Base-by-base conservation (phyloP, 2,797 vertebrate genomes). In the Hyperoplus lanceolatus region DNA sequence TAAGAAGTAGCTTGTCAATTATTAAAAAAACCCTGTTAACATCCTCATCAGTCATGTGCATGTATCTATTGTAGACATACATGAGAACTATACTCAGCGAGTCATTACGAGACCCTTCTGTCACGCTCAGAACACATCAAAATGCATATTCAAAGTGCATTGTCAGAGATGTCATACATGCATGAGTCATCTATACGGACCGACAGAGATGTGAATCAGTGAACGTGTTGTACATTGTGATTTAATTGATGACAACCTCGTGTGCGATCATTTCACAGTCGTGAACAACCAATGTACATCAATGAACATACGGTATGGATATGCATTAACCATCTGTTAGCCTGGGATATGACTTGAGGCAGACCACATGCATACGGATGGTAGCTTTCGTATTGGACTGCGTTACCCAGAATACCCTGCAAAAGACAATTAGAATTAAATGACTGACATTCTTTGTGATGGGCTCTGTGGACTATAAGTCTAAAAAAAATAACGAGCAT, bases 11-110 rank as follows among this genome's bases (percentile, higher is more conserved):
- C 12, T 54, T n/a, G 51, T 55, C 56, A 63, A 21, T 29, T 70
- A 16, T 49, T 16, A n/a, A 14, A 14, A 14, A 66, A 42, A 60
- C 65, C 62, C 46, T 38, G 45, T 77, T 66, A 14, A 43, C 74
- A 66, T 82, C 70, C 59, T 68, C 66, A 61, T 81, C 70, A 71
- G 60, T 56, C 75, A 81, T 75, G 11, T 80, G 66, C 77, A 87
- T 84, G 75, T 71, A 60, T 73, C 39, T 78, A 59, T 45, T 56
- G 18, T 43, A 36, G 29, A 59, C 75, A 72, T 81, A 73, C 80
- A 82, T 83, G 68, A 21, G 2, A 66, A 10, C 59, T 65, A 15
- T 21, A 38, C 45, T 18, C 63, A 75, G 14, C n/a, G 38, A 38
- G 53, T 80, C 76, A 83, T 85, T 56, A 51, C 39, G 48, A 64